A percentile compares a stretch with the other conserved stretches of the same genome.
These are phyloP conservation scores for Caenorhabditis doughertyi DNA, from an alignment of 2,888 invertebrate species.

Conservation along the genomic window DNA sequence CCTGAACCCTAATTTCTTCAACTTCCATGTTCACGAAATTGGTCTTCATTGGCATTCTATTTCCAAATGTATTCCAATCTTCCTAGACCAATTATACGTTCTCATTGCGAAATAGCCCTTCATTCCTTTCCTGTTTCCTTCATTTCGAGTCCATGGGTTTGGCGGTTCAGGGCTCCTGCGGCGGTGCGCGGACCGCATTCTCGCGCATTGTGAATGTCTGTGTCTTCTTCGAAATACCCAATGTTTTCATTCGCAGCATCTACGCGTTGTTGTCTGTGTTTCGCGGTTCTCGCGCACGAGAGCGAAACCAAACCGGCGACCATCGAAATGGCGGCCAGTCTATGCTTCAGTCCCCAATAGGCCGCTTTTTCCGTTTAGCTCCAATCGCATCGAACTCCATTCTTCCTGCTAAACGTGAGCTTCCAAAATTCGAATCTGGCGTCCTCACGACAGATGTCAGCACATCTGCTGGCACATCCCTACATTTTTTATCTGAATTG, in stretches of 20 bases:
- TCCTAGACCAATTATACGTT: slow-evolving; percentile 37
- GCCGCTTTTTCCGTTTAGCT: slow-evolving; percentile 41
- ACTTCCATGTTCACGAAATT: too few species aligned
- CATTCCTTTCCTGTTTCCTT: slow-evolving; percentile 5
- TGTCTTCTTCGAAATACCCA: slow-evolving; percentile 35
- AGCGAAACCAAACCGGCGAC: slow-evolving; percentile 49
- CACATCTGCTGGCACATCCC: slow-evolving; percentile 41
- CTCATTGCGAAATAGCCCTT: slow-evolving; percentile 39
- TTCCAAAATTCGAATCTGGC: slow-evolving; percentile 42
- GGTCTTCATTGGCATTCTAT: too few species aligned
- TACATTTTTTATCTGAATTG: slow-evolving; percentile 40
- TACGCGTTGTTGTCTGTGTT: slow-evolving; percentile 52
- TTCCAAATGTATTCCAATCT: not conserved
- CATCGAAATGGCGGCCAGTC: slow-evolving; percentile 60
- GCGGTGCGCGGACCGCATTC: slow-evolving; percentile 49
- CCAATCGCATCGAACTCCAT: slow-evolving; percentile 29
- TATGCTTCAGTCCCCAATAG: slow-evolving; percentile 30
- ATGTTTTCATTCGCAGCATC: slow-evolving; percentile 22
- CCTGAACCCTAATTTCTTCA: too few species aligned
- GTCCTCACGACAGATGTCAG: slow-evolving; percentile 48
- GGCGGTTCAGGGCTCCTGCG: slow-evolving; percentile 52
- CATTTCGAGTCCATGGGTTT: slow-evolving; percentile 46
- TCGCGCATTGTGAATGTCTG: slow-evolving; percentile 51
- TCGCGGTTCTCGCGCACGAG: slow-evolving; percentile 51
- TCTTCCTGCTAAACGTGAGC: slow-evolving; percentile 12